Evolutionary conservation across 2,888 invertebrate genomes (phyloP).

Genomic region (Sesamia inferens): DNA sequence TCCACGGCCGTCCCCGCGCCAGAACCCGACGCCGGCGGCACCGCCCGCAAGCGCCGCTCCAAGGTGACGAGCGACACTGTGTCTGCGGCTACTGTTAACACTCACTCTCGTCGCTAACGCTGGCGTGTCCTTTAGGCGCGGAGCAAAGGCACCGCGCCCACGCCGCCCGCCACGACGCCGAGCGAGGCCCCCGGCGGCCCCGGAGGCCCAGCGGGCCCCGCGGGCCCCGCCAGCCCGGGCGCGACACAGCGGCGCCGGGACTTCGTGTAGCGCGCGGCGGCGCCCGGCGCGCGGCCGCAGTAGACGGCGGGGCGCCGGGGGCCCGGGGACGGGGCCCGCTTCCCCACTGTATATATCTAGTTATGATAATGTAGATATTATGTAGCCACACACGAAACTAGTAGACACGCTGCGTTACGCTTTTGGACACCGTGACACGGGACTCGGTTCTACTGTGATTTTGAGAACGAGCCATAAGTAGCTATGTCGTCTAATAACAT

Average conservation of each 20-base stretch:
- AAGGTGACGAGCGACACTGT: constrained; percentile 69
- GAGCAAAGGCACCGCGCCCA: constrained; percentile 83
- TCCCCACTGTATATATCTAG: constrained; percentile 41
- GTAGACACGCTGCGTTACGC: constrained; percentile 59
- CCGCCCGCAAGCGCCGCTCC: constrained; percentile 79
- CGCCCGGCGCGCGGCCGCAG: constrained; percentile 53
- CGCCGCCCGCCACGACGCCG: constrained; percentile 74
- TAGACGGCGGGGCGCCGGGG: constrained; percentile 28
- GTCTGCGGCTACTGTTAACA: background rate
- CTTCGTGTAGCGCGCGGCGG: constrained; percentile 68
- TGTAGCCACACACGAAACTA: constrained; percentile 45
- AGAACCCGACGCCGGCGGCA: constrained; percentile 60
- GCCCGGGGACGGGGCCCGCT: constrained; percentile 22
- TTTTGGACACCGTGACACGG: constrained; percentile 40
- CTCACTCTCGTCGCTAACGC: background rate
- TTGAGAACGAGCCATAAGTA: background rate
- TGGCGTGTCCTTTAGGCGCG: constrained; percentile 72
- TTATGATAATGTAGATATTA: constrained; percentile 37
- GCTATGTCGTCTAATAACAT: constrained; percentile 14
- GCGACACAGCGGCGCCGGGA: constrained; percentile 56
- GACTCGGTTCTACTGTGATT: constrained; percentile 17
- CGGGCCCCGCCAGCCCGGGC: constrained; percentile 36
- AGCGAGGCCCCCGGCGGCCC: constrained; percentile 47
- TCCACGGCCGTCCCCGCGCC: constrained; percentile 27
- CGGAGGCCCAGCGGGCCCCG: too few species aligned